A percentile compares a stretch with the other conserved stretches of the same genome.
These are phyloP conservation scores for Phoeniculus purpureus DNA, from an alignment of 2,797 vertebrate species.

Conservation along the genomic window DNA sequence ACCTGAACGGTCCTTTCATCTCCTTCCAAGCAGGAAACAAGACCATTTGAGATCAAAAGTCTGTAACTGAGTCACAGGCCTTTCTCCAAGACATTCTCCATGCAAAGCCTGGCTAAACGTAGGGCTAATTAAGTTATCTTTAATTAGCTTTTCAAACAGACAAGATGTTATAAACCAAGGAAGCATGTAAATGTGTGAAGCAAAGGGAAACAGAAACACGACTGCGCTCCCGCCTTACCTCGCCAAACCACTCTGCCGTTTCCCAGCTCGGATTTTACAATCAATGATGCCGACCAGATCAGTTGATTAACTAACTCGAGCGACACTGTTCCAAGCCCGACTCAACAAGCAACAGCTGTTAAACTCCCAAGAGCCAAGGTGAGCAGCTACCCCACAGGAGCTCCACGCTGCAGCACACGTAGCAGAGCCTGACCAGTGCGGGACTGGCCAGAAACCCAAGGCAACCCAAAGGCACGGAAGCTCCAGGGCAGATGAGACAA, in stretches of 20 bases:
- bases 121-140: constrained; percentile 49
- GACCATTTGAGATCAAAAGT: constrained; percentile 4
- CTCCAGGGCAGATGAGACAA: not conserved
- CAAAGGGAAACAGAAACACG: not conserved
- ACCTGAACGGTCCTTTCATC: constrained; percentile 29
- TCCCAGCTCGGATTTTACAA: not conserved
- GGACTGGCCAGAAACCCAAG: not conserved
- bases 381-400: not conserved
- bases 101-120: constrained; percentile 61
- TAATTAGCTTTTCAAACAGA: constrained; percentile 58
- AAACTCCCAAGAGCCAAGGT: not conserved
- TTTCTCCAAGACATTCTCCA: constrained; percentile 15
- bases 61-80: not conserved
- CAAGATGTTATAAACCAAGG: not conserved
- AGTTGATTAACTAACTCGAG: not conserved
- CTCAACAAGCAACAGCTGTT: not conserved
- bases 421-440: not conserved
- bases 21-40: constrained; percentile 60
- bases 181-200: constrained; percentile 12
- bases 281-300: not conserved
- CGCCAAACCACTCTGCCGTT: not conserved
- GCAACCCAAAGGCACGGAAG: not conserved
- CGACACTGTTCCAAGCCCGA: not conserved
- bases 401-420: fast-evolving
- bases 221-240: not conserved